A percentile compares a stretch with the other conserved stretches of the same genome.
phyloP scores from a whole-genome alignment of 1,140 invertebrate species.

The Caligus rogercresseyi region DNA sequence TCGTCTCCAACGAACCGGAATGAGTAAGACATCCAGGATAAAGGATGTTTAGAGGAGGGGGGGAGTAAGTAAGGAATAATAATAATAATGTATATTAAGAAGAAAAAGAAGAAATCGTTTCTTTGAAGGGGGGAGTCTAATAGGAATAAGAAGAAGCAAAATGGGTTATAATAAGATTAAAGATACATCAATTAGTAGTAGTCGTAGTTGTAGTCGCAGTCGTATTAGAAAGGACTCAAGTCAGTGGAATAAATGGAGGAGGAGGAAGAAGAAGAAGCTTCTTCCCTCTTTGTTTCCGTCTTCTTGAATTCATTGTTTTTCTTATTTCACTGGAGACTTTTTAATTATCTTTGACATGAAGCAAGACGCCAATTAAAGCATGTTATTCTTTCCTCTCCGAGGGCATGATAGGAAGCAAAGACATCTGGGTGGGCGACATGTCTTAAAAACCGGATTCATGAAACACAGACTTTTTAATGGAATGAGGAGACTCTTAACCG shows the following conservation, averaged over 20 bases:
- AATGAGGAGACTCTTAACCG: too few species aligned
- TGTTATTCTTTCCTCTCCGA: too few species aligned
- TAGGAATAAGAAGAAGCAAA: constrained; percentile 7
- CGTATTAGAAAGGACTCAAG: neutral
- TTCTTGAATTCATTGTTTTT: neutral
- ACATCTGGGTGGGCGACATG: too few species aligned
- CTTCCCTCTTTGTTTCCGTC: neutral
- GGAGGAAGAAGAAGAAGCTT: neutral
- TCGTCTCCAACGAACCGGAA: too few species aligned
- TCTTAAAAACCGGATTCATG: too few species aligned
- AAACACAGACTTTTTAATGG: too few species aligned
- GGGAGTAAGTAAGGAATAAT: too few species aligned
- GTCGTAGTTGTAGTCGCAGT: neutral
- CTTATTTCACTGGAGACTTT: neutral
- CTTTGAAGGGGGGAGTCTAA: constrained; percentile 16
- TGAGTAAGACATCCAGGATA: too few species aligned
- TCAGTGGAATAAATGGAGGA: neutral
- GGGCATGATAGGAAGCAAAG: too few species aligned
- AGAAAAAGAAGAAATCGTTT: constrained; percentile 22
- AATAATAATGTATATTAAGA: too few species aligned
- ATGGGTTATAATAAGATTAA: constrained; percentile 19
- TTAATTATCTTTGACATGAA: neutral
- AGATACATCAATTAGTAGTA: neutral
- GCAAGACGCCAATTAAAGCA: too few species aligned
- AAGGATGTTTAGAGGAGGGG: too few species aligned